Evolutionary conservation across 64 coral and sea anemone species (phyloP), one percentile per base, ranked within the genome.

Genomic region (Anthopleura sola): DNA sequence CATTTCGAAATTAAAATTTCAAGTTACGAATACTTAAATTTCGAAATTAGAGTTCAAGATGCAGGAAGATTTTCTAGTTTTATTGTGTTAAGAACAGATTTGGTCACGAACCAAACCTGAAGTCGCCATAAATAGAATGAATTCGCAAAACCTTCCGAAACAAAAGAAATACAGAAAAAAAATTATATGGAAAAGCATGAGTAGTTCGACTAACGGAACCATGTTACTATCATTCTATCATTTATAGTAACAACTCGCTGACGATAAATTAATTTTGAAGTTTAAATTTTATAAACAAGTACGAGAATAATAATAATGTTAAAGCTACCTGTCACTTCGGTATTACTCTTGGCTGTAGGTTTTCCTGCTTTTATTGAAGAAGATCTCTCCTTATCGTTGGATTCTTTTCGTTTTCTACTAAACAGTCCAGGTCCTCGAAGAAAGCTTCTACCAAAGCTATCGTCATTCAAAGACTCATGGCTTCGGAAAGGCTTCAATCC

Each of bases 361-460:
- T 56, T 78, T 26, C 57, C 88, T 51, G 69, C 84, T 88, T 84
- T 97, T 55, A 75, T 64, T 60, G 37, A 80, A 33, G 64, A 83
- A 10, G 55, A 20, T 53, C 82, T 97, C 37, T 92, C 94, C 34
- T 90, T 85, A 36, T 93, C 94, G 75, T 83, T 97, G 10, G 78
- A 49, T 55, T 92, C 87, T 58, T 89, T 91, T 84, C 91, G 87
- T 56, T 97, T 97, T 68, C 90, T 86, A 48, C 87, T 76, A 75
- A 97, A 97, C 75, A 97, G 31, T 16, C 87, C 87, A 17, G 91
- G 88, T 24, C 90, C 87, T 75, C 90, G 91, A 9, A 92, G 60
- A 19, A 97, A 38, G 37, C 90, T 97, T 62, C 86, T 97, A 0
- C 94, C 94, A 87, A 95, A 95, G 75, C 94, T 97, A 18, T 79